A percentile compares a stretch with the other conserved stretches of the same genome.
These are phyloP conservation scores for Agonopterix arenella DNA, from an alignment of 2,888 invertebrate species.

Conservation along the genomic window DNA sequence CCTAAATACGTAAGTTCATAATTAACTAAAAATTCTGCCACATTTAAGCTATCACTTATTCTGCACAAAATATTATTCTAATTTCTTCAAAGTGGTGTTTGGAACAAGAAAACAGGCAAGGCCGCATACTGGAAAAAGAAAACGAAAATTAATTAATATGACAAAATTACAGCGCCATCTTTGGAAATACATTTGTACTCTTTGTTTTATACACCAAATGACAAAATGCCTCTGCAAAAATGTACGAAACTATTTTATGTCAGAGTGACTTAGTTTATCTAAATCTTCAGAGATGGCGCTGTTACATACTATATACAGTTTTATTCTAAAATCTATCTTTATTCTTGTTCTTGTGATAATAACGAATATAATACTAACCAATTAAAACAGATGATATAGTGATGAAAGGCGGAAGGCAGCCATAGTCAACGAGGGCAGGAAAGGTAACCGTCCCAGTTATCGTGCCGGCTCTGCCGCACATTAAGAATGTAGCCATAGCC, in stretches of 20 bases:
- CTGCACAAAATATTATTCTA: conserved; percentile 34
- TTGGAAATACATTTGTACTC: neutral
- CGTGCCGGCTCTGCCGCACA: conserved; percentile 83
- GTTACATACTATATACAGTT: too few relatives aligned
- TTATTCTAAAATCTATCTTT: too few relatives aligned
- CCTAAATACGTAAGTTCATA: too few relatives aligned
- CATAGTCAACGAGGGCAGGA: conserved; percentile 80
- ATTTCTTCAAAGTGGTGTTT: conserved; percentile 62
- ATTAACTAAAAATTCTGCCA: too few relatives aligned
- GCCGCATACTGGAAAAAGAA: conserved; percentile 50
- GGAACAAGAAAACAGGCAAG: conserved; percentile 53
- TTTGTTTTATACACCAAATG: too few relatives aligned
- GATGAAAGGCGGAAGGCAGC: conserved; percentile 84
- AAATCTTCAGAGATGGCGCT: neutral
- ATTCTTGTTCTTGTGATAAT: too few relatives aligned
- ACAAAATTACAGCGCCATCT: neutral
- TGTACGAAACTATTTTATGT: too few relatives aligned
- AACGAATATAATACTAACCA: conserved; percentile 51
- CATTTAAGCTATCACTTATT: too few relatives aligned
- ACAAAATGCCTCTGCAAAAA: too few relatives aligned
- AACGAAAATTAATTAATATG: neutral
- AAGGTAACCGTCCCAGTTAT: conserved; percentile 83
- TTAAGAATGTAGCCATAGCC: conserved; percentile 83
- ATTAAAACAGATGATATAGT: conserved; percentile 79
- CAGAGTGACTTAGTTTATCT: neutral